Base-by-base conservation (phyloP, 2,113 vertebrate species). In the Psammodynastes pulverulentus region DNA sequence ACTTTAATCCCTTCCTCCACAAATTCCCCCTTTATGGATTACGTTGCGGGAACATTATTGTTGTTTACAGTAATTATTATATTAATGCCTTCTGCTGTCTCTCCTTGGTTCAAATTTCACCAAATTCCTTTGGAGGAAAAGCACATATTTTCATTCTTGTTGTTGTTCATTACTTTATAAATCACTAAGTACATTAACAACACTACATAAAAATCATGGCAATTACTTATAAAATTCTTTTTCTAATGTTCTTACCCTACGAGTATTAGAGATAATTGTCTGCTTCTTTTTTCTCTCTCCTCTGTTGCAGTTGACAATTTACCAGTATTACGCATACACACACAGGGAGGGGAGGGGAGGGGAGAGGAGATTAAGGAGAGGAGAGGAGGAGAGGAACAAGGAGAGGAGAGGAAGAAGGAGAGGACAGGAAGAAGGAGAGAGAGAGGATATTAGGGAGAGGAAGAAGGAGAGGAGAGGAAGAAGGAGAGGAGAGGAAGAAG, bases 401-500 rank as follows among this genome's bases (percentile, higher is more conserved):
- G 4, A 19, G 5, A 53, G 4, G 4, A 17, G 52, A 13, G 49
- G 10, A 3, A 13, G 9, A 51, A 12, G 51, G 51, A 17, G 4
- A 4, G 52, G 17, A 53, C 0, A 51, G 51, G 49, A 51, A 48
- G n/a, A n/a, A n/a, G 46, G 53, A 54, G 19, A 23, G 19, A 23
- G 8, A 56, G 7, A 26, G 24, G 3, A 1, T n/a, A n/a, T n/a
- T n/a, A 12, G 9, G 12, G 24, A 10, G 56, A 10, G 53, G 0
- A 17, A 8, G 46, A 8, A 48, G 46, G 54, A 23, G 54, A 56
- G 52, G 6, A 24, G 54, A 6, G 24, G 54, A 58, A 6, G 10
- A 13, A 4, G 12, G 12, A 34, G 29, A 0, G 5, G 4, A 17
- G 3, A 9, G 3, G 3, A 24, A 2, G 13, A 0, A 52, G 3